phyloP scores from a whole-genome alignment of 1,140 invertebrate species.

The Penaeus chinensis region DNA sequence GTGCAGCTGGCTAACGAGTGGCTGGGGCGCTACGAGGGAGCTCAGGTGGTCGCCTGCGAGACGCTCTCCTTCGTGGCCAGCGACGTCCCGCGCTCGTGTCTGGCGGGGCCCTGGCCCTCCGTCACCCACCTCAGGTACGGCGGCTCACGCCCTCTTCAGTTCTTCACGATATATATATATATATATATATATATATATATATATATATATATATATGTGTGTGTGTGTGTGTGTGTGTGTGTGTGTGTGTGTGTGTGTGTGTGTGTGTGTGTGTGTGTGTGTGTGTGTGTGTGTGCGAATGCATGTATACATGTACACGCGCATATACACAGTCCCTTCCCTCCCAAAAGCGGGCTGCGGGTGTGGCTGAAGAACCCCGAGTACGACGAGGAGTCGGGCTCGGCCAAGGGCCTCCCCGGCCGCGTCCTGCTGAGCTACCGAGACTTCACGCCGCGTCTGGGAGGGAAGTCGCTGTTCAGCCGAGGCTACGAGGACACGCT shows the following conservation, averaged over 20 bases:
- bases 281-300: neutral
- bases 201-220: no score
- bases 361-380: constrained; percentile 23
- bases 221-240: no score
- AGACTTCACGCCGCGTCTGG: constrained; percentile 47
- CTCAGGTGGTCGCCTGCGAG: constrained; percentile 35
- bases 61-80: neutral
- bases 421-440: constrained; percentile 48
- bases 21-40: neutral
- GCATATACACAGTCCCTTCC: neutral
- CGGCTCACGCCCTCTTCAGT: neutral
- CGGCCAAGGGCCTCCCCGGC: neutral
- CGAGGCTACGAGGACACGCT: constrained; percentile 37
- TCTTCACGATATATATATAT: neutral
- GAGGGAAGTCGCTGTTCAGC: constrained; percentile 45
- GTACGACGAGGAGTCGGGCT: neutral
- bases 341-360: constrained; percentile 31
- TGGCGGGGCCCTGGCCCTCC: constrained; percentile 33
- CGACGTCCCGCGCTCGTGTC: neutral
- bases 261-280: neutral
- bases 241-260: no score
- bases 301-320: no score
- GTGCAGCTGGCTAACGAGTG: constrained; percentile 49
- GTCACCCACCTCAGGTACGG: constrained; percentile 39
- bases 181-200: no score